Evolutionary conservation across 92 coral and sea anemone genomes (phyloP), one percentile per base, ranked within the genome.

Genomic region (Palythoa heliodiscus): DNA sequence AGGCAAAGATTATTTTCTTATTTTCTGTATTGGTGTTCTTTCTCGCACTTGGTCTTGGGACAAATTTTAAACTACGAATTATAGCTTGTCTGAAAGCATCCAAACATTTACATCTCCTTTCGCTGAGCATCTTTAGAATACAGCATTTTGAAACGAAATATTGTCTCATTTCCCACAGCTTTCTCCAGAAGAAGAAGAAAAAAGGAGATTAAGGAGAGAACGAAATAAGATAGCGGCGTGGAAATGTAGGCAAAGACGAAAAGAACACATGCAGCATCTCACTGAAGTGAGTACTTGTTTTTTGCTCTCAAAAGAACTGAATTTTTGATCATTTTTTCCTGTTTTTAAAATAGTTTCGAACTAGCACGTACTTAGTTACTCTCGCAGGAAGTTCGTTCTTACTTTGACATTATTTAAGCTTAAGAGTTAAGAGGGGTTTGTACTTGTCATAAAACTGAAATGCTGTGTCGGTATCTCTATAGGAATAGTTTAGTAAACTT

Each of bases 151-250:
- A 55, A 55, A 12, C 12, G 19, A 47, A n/a, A 38, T 15, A 7
- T 15, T 47, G 43, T 17, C 43, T 10, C 22, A 12, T 77, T 25
- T 71, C 20, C 83, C 57, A 58, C 82, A 97, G 99, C 92, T 97
- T 7, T 89, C 99, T 29, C 85, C 89, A 10, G 97, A 94, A 68
- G 99, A 97, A 76, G 93, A 91, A 57, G 99, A 97, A 60, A 97
- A 90, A 82, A 67, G 99, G 84, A 85, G 97, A 39, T 75, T 94
- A 40, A 73, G 99, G 76, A 83, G 99, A 86, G 99, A 97, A 73
- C 82, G 99, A 83, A 97, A 97, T 77, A 97, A 97, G 87, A 63
- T 95, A 55, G 99, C 99, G 17, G 99, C 99, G 14, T 97, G 93
- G 76, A 95, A 93, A 86, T 97, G 99, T 70, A 84, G 99, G 54